Base-by-base conservation (phyloP, 2,888 invertebrate species). In the Agrotis segetum region DNA sequence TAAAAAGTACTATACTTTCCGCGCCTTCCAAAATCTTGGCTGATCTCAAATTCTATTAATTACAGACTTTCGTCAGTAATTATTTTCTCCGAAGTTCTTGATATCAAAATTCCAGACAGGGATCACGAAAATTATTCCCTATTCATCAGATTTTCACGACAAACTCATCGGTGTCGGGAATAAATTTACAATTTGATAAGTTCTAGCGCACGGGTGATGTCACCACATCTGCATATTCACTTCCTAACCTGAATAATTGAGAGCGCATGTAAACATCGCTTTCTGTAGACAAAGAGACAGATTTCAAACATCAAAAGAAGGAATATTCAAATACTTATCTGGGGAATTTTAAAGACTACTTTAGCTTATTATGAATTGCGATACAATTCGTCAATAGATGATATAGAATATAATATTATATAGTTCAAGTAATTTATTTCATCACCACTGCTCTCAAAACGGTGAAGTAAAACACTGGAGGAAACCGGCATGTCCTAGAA, bases 111-210 rank as follows among this genome's bases (percentile, higher is more conserved):
- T 60, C 16, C 47, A 47, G 17, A 64, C 40, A 21, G 40, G 11
- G 40, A 40, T 40, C 19, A 34, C 16, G 29, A n/a, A 64, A 63
- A 67, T 53, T 58, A 71, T 67, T 63, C 49, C 44, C 11, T 0
- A 17, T 46, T 50, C 13, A 11, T 40, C 52, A 58, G 16, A 59
- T 67, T 64, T 67, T 53, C 29, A 72, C 44, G 56, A 52, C 59
- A 66, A 67, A 29, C 53, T 62, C 40, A 19, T 55, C n/a, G 34
- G 34, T 63, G 14, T n/a, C 59, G 17, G 16, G 62, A 78, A 78
- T 79, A 67, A 66, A 82, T 82, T 82, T 72, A 72, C 73, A 82
- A 62, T 1, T 63, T 66, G 55, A 72, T 66, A 52, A 65, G 82
- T 63, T 62, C 47, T 46, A 60, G 55, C 17, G 52, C 16, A 17